phyloP scores from a whole-genome alignment of 2,797 vertebrate species.

The Danionella dracula region DNA sequence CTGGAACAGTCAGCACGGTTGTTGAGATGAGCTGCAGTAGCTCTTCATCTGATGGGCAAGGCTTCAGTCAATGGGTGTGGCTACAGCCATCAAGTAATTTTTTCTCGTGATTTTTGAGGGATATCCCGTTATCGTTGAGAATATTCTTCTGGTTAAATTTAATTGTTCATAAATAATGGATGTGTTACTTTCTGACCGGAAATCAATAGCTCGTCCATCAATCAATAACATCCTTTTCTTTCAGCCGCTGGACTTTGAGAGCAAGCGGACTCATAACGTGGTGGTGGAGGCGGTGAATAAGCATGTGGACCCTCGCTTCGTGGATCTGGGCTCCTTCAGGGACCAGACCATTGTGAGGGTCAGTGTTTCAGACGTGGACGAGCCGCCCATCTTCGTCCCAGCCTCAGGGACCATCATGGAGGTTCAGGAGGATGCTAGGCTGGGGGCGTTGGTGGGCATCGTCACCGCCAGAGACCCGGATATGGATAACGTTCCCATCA shows the following conservation, averaged over 20 bases:
- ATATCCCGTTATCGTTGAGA: no score
- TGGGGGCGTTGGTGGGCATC: slow-evolving; percentile 84
- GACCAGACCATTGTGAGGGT: slow-evolving; percentile 92
- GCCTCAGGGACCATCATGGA: slow-evolving; percentile 77
- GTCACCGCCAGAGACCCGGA: slow-evolving; percentile 90
- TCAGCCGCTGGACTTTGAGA: slow-evolving; percentile 89
- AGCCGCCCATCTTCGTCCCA: slow-evolving; percentile 87
- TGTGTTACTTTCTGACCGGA: no score
- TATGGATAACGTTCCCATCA: slow-evolving; percentile 81
- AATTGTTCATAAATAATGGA: no score
- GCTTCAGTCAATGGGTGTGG: no score
- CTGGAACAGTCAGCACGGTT: no score
- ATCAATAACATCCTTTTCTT: no score
- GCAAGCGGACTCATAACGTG: slow-evolving; percentile 83
- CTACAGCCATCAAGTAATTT: no score
- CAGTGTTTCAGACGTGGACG: slow-evolving; percentile 84
- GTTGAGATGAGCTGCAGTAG: no score
- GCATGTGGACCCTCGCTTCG: slow-evolving; percentile 86
- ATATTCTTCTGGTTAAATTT: no score
- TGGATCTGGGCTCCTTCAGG: slow-evolving; percentile 86
- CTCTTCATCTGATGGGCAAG: no score
- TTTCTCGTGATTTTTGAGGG: no score
- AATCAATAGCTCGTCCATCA: no score
- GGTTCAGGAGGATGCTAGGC: slow-evolving; percentile 87
- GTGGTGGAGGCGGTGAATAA: slow-evolving; percentile 95